Evolutionary conservation across 2,113 vertebrate genomes (phyloP).

Genomic region (Sinocyclocheilus rhinocerous): DNA sequence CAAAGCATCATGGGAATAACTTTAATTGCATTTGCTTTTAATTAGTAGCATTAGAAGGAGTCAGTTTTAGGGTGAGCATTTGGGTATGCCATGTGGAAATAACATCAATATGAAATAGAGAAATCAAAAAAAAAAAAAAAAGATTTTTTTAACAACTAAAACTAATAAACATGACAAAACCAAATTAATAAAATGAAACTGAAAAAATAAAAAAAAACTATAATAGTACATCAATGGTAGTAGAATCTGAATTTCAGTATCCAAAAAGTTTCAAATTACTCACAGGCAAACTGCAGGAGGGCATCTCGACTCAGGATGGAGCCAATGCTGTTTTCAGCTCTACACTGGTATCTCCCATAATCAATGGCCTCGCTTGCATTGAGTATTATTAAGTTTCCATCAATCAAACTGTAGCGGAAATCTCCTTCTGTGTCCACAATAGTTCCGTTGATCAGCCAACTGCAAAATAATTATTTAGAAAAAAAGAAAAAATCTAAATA

Average conservation of each 20-base stretch:
- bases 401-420: constrained; percentile 86
- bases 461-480: constrained; percentile 62
- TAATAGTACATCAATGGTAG: neutral
- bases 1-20: constrained; percentile 1
- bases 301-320: constrained; percentile 87
- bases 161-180: too few relatives aligned
- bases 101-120: neutral
- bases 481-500: neutral
- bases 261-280: constrained; percentile 71
- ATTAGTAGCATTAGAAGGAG: neutral
- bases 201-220: neutral
- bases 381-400: constrained; percentile 87
- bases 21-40: neutral
- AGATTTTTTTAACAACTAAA: too few relatives aligned
- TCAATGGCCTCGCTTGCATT: constrained; percentile 85
- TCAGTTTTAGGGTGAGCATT: neutral
- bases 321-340: constrained; percentile 84
- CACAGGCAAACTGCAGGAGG: constrained; percentile 92
- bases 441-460: constrained; percentile 92
- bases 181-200: neutral
- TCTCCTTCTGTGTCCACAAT: constrained; percentile 81
- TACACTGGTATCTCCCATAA: constrained; percentile 89
- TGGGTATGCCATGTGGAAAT: too few relatives aligned
- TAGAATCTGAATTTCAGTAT: neutral
- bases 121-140: neutral